Evolutionary conservation across 2,113 vertebrate genomes (phyloP), one percentile per base, ranked within the genome.

Genomic region (Chaetodon auriga): DNA sequence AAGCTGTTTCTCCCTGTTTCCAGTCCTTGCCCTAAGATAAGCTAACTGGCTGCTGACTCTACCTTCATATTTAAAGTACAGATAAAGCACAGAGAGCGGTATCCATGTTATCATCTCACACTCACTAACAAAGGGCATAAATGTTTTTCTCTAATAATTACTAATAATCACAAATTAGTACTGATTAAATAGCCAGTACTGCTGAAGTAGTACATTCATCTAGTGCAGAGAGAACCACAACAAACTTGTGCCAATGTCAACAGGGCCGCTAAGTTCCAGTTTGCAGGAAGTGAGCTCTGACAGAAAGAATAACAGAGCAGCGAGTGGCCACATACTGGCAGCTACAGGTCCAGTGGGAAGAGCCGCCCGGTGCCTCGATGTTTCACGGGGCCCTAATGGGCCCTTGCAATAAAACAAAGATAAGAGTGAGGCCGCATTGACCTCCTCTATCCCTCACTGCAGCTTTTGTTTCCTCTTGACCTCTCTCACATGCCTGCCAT

Each of bases 161-260:
- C 30, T 30, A 30, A 30, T 30, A 30, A 30, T 30, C 30, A 30
- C 30, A 30, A 30, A 30, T 30, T 30, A 30, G 30, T 16, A 48
- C 25, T 53, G 15, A 63, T 58, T 36, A 19, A 49, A 53, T 30
- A 60, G 46, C 19, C 9, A 8, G 48, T 36, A n/a, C 70, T 45
- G 38, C 41, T 41, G 41, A 1, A 79, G 76, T 71, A 19, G 36
- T 9, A 18, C 1, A 30, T 49, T 14, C 7, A n/a, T 75, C 45
- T 25, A 71, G 36, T 1, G 23, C 68, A 45, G 36, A 57, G 60
- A 70, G 73, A 83, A 85, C 69, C 53, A 74, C 72, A 83, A 71
- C 77, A 78, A 68, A 64, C 51, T 2, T 9, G 38, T 57, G 81
- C 93, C 93, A 94, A 93, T 92, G 81, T 89, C 92, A 93, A 93